These are phyloP conservation scores for Progne subis DNA, from an alignment of 2,113 vertebrate genomes.

Conservation along the genomic window DNA sequence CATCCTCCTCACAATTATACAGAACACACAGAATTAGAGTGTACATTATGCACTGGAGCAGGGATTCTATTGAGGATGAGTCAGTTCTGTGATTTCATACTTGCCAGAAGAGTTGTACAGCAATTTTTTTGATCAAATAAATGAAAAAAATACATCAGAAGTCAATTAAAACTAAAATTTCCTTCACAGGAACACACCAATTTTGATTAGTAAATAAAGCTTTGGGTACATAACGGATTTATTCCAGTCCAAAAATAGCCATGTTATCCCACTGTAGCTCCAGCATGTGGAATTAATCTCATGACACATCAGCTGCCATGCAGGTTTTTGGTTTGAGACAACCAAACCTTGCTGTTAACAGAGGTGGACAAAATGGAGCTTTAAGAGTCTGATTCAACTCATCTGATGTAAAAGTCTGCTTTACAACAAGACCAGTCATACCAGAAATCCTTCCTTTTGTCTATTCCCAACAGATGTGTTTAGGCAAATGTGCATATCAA, in stretches of 20 bases:
- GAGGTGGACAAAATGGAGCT: background rate
- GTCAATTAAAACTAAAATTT: background rate
- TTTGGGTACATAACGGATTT: background rate
- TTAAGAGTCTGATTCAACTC: background rate
- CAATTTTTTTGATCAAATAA: background rate
- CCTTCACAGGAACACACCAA: background rate
- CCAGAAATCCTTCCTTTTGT: background rate
- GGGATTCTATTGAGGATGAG: background rate
- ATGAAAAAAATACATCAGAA: background rate
- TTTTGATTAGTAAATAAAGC: background rate
- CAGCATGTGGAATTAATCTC: background rate
- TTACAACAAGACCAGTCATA: background rate
- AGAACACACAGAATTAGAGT: background rate
- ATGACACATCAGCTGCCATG: background rate
- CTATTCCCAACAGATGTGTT: background rate
- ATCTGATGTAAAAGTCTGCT: background rate
- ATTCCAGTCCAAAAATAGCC: background rate
- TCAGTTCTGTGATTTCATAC: background rate
- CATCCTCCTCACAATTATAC: background rate
- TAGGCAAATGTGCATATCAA: background rate
- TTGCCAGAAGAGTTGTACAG: background rate
- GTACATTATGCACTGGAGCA: accelerated
- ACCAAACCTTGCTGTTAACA: background rate
- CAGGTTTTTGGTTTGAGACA: background rate
- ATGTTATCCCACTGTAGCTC: background rate